Percentiles rank a stretch among this genome's conserved stretches.
These are phyloP conservation scores for Leptopilina clavipes DNA, from an alignment of 1,140 invertebrate species.

Conservation along the genomic window DNA sequence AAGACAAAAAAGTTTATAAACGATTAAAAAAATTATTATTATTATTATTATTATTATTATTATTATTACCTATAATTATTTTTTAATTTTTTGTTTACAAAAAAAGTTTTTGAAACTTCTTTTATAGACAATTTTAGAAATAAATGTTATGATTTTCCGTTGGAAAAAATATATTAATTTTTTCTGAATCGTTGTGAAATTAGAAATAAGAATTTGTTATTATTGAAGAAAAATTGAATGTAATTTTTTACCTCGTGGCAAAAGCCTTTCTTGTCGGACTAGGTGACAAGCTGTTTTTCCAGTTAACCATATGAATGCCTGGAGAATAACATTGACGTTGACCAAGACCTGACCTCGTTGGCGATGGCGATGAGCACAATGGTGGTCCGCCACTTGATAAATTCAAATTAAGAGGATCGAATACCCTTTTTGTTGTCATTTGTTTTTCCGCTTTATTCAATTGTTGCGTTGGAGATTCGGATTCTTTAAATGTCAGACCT, in stretches of 20 bases:
- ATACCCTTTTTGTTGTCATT: conserved; percentile 62
- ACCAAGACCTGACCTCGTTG: conserved; percentile 76
- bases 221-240: conserved; percentile 30
- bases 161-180: no score
- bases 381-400: conserved; percentile 68
- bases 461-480: conserved; percentile 68
- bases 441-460: conserved; percentile 67
- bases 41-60: no score
- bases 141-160: no score
- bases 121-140: no score
- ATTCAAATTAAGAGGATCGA: conserved; percentile 71
- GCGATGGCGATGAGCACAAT: conserved; percentile 80
- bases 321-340: conserved; percentile 80
- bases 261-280: conserved; percentile 88
- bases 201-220: neutral
- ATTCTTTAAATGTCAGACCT: conserved; percentile 71
- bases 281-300: conserved; percentile 82
- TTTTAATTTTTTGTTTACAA: no score
- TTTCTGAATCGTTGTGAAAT: no score
- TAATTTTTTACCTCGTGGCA: conserved; percentile 76
- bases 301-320: conserved; percentile 76
- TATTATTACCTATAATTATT: no score
- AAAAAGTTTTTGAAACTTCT: no score
- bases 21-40: no score
- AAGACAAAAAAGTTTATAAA: no score